phyloP scores from a whole-genome alignment of 2,113 vertebrate species.

The Recurvirostra avosetta region DNA sequence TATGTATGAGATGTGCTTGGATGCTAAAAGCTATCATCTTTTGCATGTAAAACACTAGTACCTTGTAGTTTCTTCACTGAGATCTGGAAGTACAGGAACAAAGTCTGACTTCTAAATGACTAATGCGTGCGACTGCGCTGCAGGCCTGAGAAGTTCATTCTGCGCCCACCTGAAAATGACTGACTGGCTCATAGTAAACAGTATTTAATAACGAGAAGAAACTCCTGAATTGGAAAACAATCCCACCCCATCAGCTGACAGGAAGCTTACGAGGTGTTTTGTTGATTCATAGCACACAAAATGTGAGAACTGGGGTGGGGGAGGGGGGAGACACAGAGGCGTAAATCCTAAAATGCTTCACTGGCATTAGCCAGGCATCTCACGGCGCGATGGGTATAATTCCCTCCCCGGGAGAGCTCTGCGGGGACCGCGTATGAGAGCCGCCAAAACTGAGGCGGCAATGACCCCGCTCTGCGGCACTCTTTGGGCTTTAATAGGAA shows the following conservation, averaged over 20 bases:
- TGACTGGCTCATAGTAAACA: neutral
- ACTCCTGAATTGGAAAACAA: neutral
- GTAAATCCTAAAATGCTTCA: neutral
- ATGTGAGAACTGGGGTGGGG: neutral
- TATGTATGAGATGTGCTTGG: neutral
- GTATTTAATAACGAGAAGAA: neutral
- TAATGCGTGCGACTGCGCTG: neutral
- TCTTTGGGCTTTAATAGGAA: conserved; percentile 72
- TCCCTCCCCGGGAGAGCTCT: neutral
- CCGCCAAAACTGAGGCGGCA: conserved; percentile 22
- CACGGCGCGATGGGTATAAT: neutral
- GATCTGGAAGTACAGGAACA: neutral
- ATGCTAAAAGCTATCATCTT: neutral
- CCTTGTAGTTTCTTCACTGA: neutral
- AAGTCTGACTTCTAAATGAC: conserved; percentile 6
- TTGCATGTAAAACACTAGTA: neutral
- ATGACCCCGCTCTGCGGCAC: conserved; percentile 47
- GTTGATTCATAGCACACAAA: conserved; percentile 9
- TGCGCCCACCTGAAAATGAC: neutral
- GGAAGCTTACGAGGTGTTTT: conserved; percentile 27
- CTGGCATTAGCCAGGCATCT: conserved; percentile 20
- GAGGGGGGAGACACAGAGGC: neutral
- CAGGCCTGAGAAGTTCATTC: neutral
- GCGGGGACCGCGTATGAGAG: neutral
- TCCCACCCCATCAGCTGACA: neutral